phyloP scores from a whole-genome alignment of 2,113 vertebrate genomes.

The Centropristis striata region DNA sequence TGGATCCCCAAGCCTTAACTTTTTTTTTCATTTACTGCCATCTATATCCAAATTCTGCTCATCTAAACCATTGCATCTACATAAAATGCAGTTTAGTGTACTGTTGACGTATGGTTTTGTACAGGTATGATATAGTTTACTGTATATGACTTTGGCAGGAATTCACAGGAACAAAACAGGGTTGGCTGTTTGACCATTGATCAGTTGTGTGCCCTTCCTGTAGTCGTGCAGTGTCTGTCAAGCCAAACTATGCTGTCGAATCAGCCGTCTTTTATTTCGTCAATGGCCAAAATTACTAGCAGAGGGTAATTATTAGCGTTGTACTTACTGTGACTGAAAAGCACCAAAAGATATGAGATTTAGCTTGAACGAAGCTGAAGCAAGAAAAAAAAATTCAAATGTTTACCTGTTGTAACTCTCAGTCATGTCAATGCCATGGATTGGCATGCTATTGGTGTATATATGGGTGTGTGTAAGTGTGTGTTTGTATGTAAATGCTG shows the following conservation, averaged over 20 bases:
- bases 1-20: conserved; percentile 16
- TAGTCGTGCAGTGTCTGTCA: background rate
- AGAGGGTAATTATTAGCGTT: conserved; percentile 17
- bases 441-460: conserved; percentile 34
- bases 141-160: background rate
- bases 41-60: background rate
- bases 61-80: background rate
- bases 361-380: conserved; percentile 50
- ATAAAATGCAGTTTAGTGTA: background rate
- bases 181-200: background rate
- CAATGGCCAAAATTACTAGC: conserved; percentile 2
- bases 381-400: conserved; percentile 8
- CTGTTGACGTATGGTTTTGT: background rate
- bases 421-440: background rate
- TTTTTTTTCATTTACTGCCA: background rate
- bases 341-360: conserved; percentile 19
- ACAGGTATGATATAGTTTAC: background rate
- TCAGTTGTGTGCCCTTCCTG: background rate
- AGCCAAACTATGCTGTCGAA: background rate
- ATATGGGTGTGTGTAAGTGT: conserved; percentile 8
- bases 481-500: conserved; percentile 9
- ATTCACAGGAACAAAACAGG: background rate
- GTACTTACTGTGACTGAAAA: conserved; percentile 52
- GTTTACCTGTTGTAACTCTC: conserved; percentile 29
- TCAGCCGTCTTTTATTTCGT: conserved; percentile 1